phyloP scores from a whole-genome alignment of 2,113 vertebrate genomes.

The Ibidorhyncha struthersii region DNA sequence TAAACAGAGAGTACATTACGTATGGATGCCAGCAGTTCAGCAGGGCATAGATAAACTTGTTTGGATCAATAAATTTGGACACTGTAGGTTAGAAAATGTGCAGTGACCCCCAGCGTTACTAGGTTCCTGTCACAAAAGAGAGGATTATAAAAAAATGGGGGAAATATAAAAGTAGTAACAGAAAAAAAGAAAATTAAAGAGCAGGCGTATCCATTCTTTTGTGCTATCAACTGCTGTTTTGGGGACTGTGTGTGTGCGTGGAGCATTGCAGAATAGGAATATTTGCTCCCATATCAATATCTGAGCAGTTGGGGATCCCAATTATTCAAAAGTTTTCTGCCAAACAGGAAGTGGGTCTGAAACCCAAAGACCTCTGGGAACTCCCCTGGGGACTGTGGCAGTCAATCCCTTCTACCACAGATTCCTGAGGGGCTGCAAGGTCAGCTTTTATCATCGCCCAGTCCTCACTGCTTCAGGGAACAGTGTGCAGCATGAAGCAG shows the following conservation, averaged over 20 bases:
- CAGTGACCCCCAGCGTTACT: not conserved
- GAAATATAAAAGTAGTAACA: not conserved
- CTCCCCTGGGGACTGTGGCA: not conserved
- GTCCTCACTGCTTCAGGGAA: not conserved
- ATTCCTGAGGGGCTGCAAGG: not conserved
- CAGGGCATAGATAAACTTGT: not conserved
- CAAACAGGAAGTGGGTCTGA: not conserved
- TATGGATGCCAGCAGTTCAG: not conserved
- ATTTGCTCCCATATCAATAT: not conserved
- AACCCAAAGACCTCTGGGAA: not conserved
- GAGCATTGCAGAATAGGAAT: not conserved
- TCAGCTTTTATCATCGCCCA: not conserved
- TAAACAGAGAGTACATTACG: not conserved
- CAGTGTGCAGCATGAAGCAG: not conserved
- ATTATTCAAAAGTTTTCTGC: not conserved
- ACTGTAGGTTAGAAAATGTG: not conserved
- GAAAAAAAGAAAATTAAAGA: not conserved
- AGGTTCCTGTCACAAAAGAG: not conserved
- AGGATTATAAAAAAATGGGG: not conserved
- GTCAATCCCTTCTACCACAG: not conserved
- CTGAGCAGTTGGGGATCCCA: not conserved
- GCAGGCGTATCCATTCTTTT: not conserved
- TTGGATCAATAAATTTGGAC: not conserved
- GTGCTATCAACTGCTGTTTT: not conserved
- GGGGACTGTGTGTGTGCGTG: not conserved